These are phyloP conservation scores for Microplitis demolitor DNA, from an alignment of 1,140 invertebrate species.

Conservation along the genomic window DNA sequence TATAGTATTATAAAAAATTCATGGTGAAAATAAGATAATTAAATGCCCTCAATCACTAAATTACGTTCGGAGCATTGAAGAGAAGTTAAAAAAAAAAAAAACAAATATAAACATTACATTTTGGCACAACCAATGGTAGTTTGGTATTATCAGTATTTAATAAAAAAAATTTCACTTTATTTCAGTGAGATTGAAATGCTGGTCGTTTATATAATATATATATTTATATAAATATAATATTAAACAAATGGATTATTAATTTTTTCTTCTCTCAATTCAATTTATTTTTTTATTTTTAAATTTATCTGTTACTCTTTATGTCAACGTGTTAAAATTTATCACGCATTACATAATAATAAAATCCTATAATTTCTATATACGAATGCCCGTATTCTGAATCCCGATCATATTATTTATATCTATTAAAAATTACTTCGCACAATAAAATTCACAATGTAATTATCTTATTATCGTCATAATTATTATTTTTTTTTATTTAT, in stretches of 20 bases:
- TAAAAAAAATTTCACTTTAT: constrained; percentile 8
- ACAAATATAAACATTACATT: constrained; percentile 25
- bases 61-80: constrained; percentile 4
- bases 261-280: background rate
- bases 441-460: background rate
- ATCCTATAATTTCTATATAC: constrained; percentile 7
- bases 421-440: background rate
- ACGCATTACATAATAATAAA: constrained; percentile 10
- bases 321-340: background rate
- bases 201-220: background rate
- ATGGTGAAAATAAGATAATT: background rate
- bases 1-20: background rate
- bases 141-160: constrained; percentile 33
- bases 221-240: no score
- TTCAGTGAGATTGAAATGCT: constrained; percentile 5
- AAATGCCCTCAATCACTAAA: background rate
- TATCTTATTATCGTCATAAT: no score
- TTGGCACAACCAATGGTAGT: constrained; percentile 43
- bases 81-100: constrained; percentile 14
- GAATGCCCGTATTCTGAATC: constrained; percentile 42
- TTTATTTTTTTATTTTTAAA: background rate
- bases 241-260: background rate
- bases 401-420: constrained; percentile 24
- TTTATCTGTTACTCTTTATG: constrained; percentile 2
- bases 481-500: no score